These are phyloP conservation scores for Peromyscus leucopus DNA, from an alignment of 2,113 vertebrate species.

Conservation along the genomic window DNA sequence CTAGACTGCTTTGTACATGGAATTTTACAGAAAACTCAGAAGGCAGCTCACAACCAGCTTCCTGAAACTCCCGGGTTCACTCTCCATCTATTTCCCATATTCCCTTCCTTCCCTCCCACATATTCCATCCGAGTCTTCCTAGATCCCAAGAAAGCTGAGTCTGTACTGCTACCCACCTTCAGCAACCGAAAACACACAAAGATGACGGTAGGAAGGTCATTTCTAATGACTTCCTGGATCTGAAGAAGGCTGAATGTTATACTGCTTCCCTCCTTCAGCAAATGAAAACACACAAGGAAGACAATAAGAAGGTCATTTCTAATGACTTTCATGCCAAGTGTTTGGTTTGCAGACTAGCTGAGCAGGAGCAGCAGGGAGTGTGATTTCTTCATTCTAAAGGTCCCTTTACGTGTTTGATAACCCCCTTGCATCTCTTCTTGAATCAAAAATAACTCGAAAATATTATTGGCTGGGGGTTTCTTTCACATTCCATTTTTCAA, in stretches of 20 bases:
- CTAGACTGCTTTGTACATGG: not conserved
- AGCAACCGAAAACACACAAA: not conserved
- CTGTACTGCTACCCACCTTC: not conserved
- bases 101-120: not conserved
- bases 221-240: not conserved
- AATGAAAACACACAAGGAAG: not conserved
- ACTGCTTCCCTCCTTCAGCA: not conserved
- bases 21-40: slow-evolving; percentile 7
- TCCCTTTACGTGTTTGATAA: slow-evolving; percentile 31
- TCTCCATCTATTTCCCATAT: not conserved
- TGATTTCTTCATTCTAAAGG: slow-evolving; percentile 64
- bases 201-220: not conserved
- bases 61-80: not conserved
- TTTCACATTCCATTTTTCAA: slow-evolving; percentile 56
- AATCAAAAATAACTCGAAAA: slow-evolving; percentile 73
- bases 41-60: not conserved
- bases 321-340: not conserved
- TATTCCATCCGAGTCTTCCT: not conserved
- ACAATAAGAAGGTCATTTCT: slow-evolving; percentile 10
- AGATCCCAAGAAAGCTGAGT: slow-evolving; percentile 4
- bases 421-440: slow-evolving; percentile 30
- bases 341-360: slow-evolving; percentile 36
- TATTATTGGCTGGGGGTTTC: slow-evolving; percentile 67
- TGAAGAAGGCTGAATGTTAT: not conserved
- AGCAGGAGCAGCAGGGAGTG: not conserved